Conservation (phyloP, 2,797 vertebrate genomes). For the Sebastes melanostomus region DNA sequence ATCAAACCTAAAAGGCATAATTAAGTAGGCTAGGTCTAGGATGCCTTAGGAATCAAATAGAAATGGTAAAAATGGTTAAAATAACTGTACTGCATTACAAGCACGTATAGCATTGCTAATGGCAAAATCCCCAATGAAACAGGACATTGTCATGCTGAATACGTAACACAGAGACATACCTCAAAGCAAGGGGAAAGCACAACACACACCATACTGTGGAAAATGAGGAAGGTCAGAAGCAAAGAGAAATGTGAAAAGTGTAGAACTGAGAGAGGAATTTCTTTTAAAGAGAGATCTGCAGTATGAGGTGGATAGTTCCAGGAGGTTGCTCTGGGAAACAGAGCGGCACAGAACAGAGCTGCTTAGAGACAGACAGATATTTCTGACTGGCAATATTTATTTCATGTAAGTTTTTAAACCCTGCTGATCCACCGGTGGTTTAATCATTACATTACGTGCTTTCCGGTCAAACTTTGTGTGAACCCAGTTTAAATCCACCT, state of each 20-base stretch:
- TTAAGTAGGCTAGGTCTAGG: neutral
- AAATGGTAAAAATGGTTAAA: neutral
- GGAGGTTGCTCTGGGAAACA: neutral
- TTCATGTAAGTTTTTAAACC: neutral
- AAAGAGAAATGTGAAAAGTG: neutral
- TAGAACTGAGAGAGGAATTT: neutral
- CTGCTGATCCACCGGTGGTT: neutral
- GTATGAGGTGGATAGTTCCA: neutral
- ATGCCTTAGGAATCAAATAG: neutral
- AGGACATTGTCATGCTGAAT: neutral
- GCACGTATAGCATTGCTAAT: neutral
- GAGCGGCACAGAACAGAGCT: too few species aligned
- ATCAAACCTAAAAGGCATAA: neutral
- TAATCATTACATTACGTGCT: neutral
- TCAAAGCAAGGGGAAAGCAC: constrained; percentile 1
- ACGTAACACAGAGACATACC: neutral
- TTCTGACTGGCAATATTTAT: neutral
- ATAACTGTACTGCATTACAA: neutral
- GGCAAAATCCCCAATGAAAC: neutral
- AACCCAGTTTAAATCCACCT: neutral
- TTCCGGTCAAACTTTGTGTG: neutral
- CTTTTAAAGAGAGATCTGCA: neutral
- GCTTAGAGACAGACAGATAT: neutral
- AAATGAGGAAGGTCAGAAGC: constrained; percentile 1
- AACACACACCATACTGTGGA: neutral